Conservation (phyloP, 2,797 vertebrate genomes). For the Lepidocolaptes lacrymiger region DNA sequence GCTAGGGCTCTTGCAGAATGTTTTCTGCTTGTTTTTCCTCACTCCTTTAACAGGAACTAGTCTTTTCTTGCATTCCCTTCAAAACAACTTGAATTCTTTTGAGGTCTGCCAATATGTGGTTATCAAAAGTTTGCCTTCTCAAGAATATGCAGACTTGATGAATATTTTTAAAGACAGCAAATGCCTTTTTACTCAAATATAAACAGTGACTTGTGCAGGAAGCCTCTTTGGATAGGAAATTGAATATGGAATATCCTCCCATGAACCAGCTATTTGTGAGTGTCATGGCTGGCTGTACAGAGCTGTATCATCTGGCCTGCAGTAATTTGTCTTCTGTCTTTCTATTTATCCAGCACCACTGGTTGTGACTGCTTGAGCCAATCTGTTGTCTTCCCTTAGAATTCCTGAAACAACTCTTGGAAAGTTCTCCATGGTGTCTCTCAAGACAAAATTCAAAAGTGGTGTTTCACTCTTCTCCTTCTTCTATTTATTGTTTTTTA, state of each 20-base stretch:
- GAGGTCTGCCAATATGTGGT: neutral
- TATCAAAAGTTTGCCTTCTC: neutral
- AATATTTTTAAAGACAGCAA: neutral
- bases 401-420: neutral
- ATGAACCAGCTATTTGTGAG: neutral
- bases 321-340: neutral
- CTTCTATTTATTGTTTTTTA: neutral
- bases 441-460: neutral
- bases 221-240: neutral
- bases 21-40: neutral
- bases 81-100: neutral
- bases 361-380: neutral
- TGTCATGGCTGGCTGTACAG: neutral
- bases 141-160: neutral
- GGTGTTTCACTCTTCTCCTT: neutral
- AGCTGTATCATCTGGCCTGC: neutral
- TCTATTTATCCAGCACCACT: neutral
- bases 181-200: neutral
- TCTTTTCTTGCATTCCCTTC: neutral
- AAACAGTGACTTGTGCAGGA: neutral
- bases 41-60: neutral
- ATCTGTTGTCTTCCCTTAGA: neutral
- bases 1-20: neutral
- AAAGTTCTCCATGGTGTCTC: neutral
- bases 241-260: neutral